Percentiles rank a stretch among this genome's conserved stretches.
These are phyloP conservation scores for Egretta garzetta DNA, from an alignment of 2,113 vertebrate species.

Conservation along the genomic window DNA sequence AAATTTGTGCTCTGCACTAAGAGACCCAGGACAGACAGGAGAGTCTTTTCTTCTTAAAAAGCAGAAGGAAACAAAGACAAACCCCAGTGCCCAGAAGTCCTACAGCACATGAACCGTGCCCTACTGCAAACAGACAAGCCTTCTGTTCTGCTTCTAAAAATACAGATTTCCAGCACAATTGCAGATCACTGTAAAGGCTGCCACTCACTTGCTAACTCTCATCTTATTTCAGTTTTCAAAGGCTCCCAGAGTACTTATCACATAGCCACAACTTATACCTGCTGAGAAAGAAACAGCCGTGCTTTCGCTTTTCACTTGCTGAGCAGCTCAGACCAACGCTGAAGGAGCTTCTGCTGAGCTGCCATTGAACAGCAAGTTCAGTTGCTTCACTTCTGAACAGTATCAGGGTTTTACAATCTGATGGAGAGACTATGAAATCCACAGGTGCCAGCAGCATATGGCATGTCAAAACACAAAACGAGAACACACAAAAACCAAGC, in stretches of 20 bases:
- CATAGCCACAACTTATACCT: background rate
- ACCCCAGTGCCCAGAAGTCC: background rate
- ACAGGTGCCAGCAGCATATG: background rate
- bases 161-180: background rate
- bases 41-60: background rate
- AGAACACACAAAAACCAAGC: background rate
- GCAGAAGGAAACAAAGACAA: background rate
- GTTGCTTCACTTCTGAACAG: background rate
- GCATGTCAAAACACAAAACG: background rate
- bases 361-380: background rate
- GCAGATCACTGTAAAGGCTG: background rate
- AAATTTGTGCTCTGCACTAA: background rate
- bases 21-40: background rate
- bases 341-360: background rate
- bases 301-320: background rate
- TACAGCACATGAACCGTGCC: accelerated
- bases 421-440: background rate
- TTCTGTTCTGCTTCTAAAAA: background rate
- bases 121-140: background rate
- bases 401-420: background rate
- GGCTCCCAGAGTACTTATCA: background rate
- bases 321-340: background rate
- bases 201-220: background rate
- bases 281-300: background rate
- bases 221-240: background rate